These are phyloP conservation scores for Acleris literana DNA, from an alignment of 2,888 invertebrate species.

Conservation along the genomic window DNA sequence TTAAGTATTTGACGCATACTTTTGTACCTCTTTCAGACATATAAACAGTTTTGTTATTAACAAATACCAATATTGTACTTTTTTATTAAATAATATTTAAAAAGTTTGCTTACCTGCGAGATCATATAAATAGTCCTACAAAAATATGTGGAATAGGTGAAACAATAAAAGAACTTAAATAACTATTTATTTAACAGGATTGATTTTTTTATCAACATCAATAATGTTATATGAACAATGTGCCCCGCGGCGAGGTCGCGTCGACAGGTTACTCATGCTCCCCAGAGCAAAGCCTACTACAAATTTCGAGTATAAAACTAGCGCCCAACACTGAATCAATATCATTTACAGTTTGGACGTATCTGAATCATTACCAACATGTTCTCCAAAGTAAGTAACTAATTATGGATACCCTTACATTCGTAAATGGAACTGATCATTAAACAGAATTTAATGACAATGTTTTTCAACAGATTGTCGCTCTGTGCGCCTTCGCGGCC, in stretches of 20 bases:
- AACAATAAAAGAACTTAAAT: no score
- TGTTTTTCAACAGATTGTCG: conserved; percentile 52
- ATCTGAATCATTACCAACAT: conserved; percentile 25
- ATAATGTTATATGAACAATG: not conserved
- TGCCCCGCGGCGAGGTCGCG: conserved; percentile 17
- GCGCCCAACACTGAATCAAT: not conserved
- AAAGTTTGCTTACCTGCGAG: no score
- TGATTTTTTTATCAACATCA: not conserved
- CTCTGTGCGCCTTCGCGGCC: conserved; percentile 60
- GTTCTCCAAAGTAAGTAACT: conserved; percentile 38
- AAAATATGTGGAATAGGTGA: no score
- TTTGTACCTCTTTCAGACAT: no score
- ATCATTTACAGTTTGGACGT: conserved; percentile 34
- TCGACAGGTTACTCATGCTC: conserved; percentile 15
- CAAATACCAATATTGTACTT: no score
- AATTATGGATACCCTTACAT: not conserved
- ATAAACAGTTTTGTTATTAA: no score
- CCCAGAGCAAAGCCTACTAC: conserved; percentile 6
- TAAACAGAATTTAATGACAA: not conserved
- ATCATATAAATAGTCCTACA: no score
- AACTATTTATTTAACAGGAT: no score
- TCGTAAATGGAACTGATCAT: not conserved
- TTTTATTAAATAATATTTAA: no score
- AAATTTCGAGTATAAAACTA: conserved; percentile 9
- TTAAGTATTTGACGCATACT: no score